These are phyloP conservation scores for Meloe dianella DNA, from an alignment of 2,888 invertebrate genomes.

Conservation along the genomic window DNA sequence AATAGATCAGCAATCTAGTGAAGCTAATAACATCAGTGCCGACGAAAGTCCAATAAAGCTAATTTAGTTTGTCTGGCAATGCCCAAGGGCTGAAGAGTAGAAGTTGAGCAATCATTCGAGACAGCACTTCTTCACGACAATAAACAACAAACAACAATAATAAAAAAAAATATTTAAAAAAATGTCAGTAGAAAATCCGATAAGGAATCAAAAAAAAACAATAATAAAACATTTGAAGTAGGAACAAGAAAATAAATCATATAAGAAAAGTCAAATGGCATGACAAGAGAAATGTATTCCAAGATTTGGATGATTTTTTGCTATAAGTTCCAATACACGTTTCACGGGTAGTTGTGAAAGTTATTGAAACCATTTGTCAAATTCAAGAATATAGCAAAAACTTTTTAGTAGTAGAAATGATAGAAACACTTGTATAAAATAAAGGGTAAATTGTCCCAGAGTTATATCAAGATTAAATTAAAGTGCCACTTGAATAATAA, in stretches of 20 bases:
- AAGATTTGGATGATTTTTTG: conserved; percentile 48
- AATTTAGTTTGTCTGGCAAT: conserved; percentile 55
- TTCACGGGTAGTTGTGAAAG: conserved; percentile 44
- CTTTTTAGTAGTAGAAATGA: conserved; percentile 41
- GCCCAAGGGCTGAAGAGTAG: conserved; percentile 44
- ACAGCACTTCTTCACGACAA: conserved; percentile 29
- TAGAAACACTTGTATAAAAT: conserved; percentile 1
- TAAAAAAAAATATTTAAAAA: neutral
- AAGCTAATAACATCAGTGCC: conserved; percentile 56
- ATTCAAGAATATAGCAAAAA: conserved; percentile 48
- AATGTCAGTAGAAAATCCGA: neutral
- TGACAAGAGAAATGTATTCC: conserved; percentile 53
- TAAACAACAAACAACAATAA: conserved; percentile 14
- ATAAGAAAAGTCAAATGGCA: conserved; percentile 45
- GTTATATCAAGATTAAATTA: neutral
- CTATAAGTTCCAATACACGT: conserved; percentile 49
- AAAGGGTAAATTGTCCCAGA: neutral
- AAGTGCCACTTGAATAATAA: too few relatives aligned
- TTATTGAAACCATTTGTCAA: conserved; percentile 56
- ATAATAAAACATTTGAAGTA: conserved; percentile 42
- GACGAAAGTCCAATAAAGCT: conserved; percentile 56
- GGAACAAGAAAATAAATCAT: conserved; percentile 48
- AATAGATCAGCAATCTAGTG: conserved; percentile 57
- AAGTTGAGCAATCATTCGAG: conserved; percentile 45
- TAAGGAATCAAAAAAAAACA: conserved; percentile 33